Evolutionary conservation across 92 coral and sea anemone genomes (phyloP), one percentile per base, ranked within the genome.

Genomic region (Phenganax marumi): DNA sequence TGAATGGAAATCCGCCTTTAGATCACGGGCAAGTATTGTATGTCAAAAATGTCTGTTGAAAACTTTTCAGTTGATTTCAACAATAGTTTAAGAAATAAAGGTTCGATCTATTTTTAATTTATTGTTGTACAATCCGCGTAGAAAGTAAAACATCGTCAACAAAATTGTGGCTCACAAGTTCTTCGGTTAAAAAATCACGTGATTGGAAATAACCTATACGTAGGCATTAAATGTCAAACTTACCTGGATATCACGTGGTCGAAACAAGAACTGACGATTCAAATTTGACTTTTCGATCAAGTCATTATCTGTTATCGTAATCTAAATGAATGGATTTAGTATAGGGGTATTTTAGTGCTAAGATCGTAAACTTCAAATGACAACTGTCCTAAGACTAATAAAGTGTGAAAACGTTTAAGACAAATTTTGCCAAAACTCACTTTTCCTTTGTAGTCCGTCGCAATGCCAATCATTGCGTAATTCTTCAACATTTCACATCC

Each of bases 401-500:
- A 33, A 33, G 43, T 33, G 43, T 5, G 5, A 33, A 33, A 33
- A 56, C 21, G 8, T 56, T 56, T 56, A 1, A 56, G 10, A 17
- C 17, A 22, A 16, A 7, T 5, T 25, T 8, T 13, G 0, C 10
- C 14, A 54, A 74, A 11, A 86, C 87, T 64, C 39, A 91, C 96
- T 73, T 60, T 77, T 60, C 97, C 97, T 16, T 79, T 77, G 17
- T 53, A 26, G 16, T 89, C 83, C n/a, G 91, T 83, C 9, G 89
- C 89, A 52, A 95, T 81, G 8, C 98, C 98, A 23, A 92, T 83
- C 75, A 95, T 84, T 19, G 98, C 97, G 57, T 92, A 91, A 74
- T 95, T 95, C 89, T 95, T 95, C 70, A 95, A 85, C 70, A 95
- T 88, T 69, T 95, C 98, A 87, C 98, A 95, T 12, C 98, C 98